Evolutionary conservation across 2,113 vertebrate genomes (phyloP).

Genomic region (Pangasianodon hypophthalmus): DNA sequence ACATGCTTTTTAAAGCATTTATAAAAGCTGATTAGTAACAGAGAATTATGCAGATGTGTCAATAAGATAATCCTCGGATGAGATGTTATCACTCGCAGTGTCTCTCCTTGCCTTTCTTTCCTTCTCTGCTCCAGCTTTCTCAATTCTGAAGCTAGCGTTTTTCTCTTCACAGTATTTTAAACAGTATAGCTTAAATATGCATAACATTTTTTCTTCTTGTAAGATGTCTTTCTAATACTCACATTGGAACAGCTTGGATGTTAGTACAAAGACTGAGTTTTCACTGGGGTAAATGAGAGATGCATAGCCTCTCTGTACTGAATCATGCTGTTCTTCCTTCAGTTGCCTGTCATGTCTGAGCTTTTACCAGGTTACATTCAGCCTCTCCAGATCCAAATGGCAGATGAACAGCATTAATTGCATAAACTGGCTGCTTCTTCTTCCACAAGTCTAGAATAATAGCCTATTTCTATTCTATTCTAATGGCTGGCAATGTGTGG

Average conservation of each 20-base stretch:
- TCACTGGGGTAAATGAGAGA: not conserved
- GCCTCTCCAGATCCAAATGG: conserved; percentile 68
- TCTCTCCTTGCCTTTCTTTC: conserved; percentile 64
- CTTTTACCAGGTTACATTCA: conserved; percentile 69
- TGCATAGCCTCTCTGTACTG: not conserved
- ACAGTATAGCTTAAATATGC: not conserved
- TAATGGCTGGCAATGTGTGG: conserved; percentile 16
- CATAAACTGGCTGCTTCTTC: conserved; percentile 64
- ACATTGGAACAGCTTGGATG: not conserved
- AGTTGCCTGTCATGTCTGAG: conserved; percentile 68
- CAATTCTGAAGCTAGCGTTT: not conserved
- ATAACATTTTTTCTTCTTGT: not conserved
- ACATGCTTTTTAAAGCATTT: conserved; percentile 66
- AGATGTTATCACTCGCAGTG: conserved; percentile 73
- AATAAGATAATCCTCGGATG: conserved; percentile 71
- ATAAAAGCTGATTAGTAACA: conserved; percentile 76
- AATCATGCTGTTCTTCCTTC: conserved; percentile 46
- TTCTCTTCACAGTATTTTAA: not conserved
- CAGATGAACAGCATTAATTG: conserved; percentile 73
- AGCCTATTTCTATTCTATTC: conserved; percentile 28
- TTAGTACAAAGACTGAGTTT: not conserved
- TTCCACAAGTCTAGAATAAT: conserved; percentile 50
- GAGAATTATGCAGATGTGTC: conserved; percentile 79
- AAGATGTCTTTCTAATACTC: not conserved
- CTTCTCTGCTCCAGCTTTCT: conserved; percentile 61